phyloP scores from a whole-genome alignment of 2,797 vertebrate genomes.

The Muscicapa striata region DNA sequence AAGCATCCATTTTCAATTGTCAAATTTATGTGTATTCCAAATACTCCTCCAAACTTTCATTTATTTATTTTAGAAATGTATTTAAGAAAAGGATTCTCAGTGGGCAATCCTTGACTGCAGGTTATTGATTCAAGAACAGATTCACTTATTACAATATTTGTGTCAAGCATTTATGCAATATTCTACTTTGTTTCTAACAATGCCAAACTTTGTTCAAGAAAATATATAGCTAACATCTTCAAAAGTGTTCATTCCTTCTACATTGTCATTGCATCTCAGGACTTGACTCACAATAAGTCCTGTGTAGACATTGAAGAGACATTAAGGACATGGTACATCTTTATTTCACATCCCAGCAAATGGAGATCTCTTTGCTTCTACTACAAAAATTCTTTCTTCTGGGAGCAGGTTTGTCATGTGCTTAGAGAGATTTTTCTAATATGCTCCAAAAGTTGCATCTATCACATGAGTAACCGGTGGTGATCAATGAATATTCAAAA shows the following conservation, averaged over 20 bases:
- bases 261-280: not conserved
- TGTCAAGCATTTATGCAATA: not conserved
- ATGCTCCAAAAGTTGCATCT: not conserved
- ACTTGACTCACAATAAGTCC: not conserved
- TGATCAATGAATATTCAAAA: not conserved
- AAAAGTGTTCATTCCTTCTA: not conserved
- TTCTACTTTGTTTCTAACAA: not conserved
- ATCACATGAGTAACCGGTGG: not conserved
- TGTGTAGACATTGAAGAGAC: fast-evolving
- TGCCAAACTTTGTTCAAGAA: not conserved
- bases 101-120: not conserved
- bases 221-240: not conserved
- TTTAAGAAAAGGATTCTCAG: not conserved
- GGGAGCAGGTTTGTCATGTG: not conserved
- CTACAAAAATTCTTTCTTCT: not conserved
- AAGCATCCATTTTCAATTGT: not conserved
- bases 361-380: not conserved
- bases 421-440: not conserved
- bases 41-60: not conserved
- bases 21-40: not conserved
- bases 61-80: not conserved
- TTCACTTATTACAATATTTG: not conserved
- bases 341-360: not conserved
- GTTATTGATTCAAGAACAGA: not conserved
- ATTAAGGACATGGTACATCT: not conserved